Percentiles rank a stretch among this genome's conserved stretches.
Evolutionary conservation across 1,140 invertebrate species (phyloP).

Genomic region (Apis cerana): DNA sequence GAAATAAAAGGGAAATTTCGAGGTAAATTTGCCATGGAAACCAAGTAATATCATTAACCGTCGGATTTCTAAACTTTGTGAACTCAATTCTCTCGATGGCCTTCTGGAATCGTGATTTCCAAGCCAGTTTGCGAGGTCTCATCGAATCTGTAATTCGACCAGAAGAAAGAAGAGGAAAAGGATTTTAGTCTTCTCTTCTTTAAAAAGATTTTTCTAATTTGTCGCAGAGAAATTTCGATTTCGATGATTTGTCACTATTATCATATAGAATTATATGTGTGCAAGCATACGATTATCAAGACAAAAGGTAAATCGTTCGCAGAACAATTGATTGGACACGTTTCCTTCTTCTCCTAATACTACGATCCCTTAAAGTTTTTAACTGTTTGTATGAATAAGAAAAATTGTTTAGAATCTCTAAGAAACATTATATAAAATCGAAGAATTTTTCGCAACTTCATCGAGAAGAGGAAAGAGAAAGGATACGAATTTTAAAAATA

Average conservation of each 20-base stretch:
- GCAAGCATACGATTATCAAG: too few relatives aligned
- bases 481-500: background rate
- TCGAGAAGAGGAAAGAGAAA: background rate
- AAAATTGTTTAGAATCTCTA: too few relatives aligned
- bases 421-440: too few relatives aligned
- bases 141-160: constrained; percentile 1
- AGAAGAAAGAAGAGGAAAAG: background rate
- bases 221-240: too few relatives aligned
- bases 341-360: too few relatives aligned
- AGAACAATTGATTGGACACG: too few relatives aligned
- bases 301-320: too few relatives aligned
- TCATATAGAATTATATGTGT: too few relatives aligned
- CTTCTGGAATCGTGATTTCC: constrained; percentile 43
- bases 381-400: too few relatives aligned
- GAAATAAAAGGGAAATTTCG: background rate
- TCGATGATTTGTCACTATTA: too few relatives aligned
- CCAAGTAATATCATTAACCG: constrained; percentile 75
- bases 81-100: constrained; percentile 69
- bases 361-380: too few relatives aligned
- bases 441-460: background rate
- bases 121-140: background rate
- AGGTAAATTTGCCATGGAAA: constrained; percentile 42
- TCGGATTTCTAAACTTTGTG: constrained; percentile 70
- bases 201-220: too few relatives aligned
- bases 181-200: background rate